Evolutionary conservation across 2,113 vertebrate species (phyloP).

Genomic region (Sisor rabdophorus): DNA sequence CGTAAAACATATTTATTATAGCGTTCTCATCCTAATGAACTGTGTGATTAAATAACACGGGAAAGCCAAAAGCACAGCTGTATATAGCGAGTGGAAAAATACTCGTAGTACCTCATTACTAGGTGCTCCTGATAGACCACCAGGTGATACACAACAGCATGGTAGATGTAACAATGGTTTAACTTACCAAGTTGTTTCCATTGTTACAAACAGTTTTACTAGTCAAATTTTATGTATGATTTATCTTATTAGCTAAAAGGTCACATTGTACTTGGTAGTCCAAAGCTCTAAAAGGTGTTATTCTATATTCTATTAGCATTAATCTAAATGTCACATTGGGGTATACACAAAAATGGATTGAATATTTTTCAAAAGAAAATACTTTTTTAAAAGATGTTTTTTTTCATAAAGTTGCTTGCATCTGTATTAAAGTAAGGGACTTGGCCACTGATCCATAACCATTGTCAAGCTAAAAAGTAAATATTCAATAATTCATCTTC

Average conservation of each 20-base stretch:
- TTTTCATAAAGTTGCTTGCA: no score
- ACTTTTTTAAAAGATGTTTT: no score
- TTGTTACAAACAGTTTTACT: not conserved
- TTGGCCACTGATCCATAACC: no score
- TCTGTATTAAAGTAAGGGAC: no score
- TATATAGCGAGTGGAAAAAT: conserved; percentile 39
- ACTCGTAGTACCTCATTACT: not conserved
- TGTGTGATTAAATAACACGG: conserved; percentile 52
- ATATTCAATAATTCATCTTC: no score
- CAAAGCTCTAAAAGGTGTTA: no score
- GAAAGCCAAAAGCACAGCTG: conserved; percentile 45
- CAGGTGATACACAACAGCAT: not conserved
- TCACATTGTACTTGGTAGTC: not conserved
- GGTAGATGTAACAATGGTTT: conserved; percentile 4
- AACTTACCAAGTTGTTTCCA: not conserved
- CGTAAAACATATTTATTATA: conserved; percentile 67
- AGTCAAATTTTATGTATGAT: conserved; percentile 1
- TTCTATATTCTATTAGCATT: no score
- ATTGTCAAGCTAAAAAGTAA: no score
- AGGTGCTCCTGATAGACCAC: conserved; percentile 11
- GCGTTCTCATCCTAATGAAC: conserved; percentile 56
- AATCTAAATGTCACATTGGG: no score
- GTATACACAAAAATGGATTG: no score
- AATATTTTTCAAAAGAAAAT: no score
- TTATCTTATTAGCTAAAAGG: not conserved